These are phyloP conservation scores for Upupa epops DNA, from an alignment of 2,113 vertebrate species.

Conservation along the genomic window DNA sequence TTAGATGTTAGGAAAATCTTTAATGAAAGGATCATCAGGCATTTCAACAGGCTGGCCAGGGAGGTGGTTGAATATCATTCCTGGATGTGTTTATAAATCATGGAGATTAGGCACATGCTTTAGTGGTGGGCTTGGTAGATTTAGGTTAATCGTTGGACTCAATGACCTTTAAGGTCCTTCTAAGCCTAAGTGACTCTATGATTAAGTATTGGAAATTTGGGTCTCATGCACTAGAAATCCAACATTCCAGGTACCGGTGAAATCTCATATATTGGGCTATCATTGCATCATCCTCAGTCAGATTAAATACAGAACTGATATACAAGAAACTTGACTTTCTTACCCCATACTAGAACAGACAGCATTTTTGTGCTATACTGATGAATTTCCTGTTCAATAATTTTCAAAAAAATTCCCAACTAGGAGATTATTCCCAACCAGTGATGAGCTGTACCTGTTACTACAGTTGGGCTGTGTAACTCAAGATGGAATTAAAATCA, in stretches of 20 bases:
- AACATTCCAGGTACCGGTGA: not conserved
- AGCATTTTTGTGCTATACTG: not conserved
- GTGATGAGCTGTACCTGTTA: not conserved
- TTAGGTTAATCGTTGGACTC: no score
- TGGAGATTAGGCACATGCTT: no score
- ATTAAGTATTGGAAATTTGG: not conserved
- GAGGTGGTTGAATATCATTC: no score
- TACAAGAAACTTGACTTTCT: not conserved
- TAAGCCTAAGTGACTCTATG: no score
- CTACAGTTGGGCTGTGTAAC: not conserved
- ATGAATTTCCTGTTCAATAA: not conserved
- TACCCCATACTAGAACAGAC: rapidly evolving
- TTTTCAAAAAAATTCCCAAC: not conserved
- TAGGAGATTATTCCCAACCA: not conserved
- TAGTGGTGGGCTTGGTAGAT: no score
- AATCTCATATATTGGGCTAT: not conserved
- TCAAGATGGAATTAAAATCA: not conserved
- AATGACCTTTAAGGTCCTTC: no score
- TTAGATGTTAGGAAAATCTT: no score
- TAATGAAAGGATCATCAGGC: no score
- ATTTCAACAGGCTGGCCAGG: no score
- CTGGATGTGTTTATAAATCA: no score
- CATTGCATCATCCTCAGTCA: not conserved
- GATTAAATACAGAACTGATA: not conserved
- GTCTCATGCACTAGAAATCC: not conserved